A percentile compares a stretch with the other conserved stretches of the same genome.
Evolutionary conservation across 2,113 vertebrate species (phyloP).

Genomic region (Ahaetulla prasina): DNA sequence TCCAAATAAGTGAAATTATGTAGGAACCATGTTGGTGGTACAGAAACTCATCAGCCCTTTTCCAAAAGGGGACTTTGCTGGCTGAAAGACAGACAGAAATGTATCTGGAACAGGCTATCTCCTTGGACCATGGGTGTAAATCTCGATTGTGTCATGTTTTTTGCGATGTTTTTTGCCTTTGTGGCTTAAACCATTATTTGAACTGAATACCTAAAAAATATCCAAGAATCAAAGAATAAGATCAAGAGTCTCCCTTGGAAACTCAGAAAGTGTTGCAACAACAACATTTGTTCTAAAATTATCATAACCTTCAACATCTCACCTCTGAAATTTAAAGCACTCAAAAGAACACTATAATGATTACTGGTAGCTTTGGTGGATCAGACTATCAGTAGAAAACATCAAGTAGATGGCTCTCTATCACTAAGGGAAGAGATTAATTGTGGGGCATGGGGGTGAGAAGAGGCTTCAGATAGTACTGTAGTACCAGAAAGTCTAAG

Average conservation of each 20-base stretch:
- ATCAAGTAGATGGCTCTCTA: neutral
- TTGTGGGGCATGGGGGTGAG: neutral
- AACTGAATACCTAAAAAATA: constrained; percentile 18
- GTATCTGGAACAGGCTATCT: constrained; percentile 42
- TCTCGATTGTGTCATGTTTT: too few species aligned
- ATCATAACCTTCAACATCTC: constrained; percentile 17
- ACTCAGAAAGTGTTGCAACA: constrained; percentile 12
- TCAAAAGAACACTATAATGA: neutral
- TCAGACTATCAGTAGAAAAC: neutral
- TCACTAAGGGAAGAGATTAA: neutral
- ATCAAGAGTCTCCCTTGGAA: neutral
- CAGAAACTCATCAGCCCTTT: neutral
- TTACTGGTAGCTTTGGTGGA: neutral
- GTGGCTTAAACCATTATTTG: constrained; percentile 23
- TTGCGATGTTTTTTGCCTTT: too few species aligned
- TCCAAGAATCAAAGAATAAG: neutral
- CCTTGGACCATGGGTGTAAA: neutral
- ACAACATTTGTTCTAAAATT: constrained; percentile 22
- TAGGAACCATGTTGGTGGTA: neutral
- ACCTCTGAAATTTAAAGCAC: neutral
- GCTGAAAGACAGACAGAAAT: constrained; percentile 26
- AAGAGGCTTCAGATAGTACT: neutral
- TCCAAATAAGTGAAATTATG: constrained; percentile 17
- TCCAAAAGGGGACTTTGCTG: neutral
- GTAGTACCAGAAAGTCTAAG: neutral